phyloP scores from a whole-genome alignment of 2,888 invertebrate genomes.

The Pyrocoelia pectoralis region DNA sequence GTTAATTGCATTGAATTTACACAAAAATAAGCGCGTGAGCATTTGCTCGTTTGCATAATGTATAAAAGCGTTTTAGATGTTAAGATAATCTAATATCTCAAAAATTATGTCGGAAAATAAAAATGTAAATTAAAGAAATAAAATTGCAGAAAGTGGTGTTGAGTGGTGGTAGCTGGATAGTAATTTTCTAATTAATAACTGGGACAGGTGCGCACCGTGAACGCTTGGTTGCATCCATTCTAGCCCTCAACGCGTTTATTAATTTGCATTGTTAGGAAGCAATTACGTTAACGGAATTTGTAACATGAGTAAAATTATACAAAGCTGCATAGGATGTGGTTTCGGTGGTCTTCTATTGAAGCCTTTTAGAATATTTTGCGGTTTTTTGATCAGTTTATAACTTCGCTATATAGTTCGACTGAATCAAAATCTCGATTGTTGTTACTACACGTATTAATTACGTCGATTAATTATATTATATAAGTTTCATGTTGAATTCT shows the following conservation, averaged over 20 bases:
- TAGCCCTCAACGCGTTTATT: conserved; percentile 42
- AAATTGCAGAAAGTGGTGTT: conserved; percentile 31
- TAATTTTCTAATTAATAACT: conserved; percentile 42
- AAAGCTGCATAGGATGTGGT: conserved; percentile 40
- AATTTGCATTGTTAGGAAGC: conserved; percentile 43
- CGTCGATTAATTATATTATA: too few species aligned
- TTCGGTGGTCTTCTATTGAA: conserved; percentile 36
- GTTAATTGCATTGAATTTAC: conserved; percentile 2
- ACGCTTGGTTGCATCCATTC: conserved; percentile 40
- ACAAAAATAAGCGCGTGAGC: not conserved
- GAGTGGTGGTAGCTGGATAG: conserved; percentile 35
- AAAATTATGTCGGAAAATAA: conserved; percentile 12
- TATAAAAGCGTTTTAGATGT: conserved; percentile 12
- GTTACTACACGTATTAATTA: too few species aligned
- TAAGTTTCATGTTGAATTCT: too few species aligned
- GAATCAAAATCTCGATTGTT: too few species aligned
- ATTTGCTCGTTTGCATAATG: conserved; percentile 11
- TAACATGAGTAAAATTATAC: conserved; percentile 39
- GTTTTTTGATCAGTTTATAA: conserved; percentile 20
- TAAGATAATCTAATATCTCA: conserved; percentile 10
- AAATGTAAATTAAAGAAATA: conserved; percentile 31
- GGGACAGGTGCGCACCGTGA: conserved; percentile 39
- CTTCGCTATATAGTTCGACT: too few species aligned
- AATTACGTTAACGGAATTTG: conserved; percentile 42
- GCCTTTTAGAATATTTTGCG: conserved; percentile 38